phyloP scores from a whole-genome alignment of 2,113 vertebrate species.

The Saguinus imperator region DNA sequence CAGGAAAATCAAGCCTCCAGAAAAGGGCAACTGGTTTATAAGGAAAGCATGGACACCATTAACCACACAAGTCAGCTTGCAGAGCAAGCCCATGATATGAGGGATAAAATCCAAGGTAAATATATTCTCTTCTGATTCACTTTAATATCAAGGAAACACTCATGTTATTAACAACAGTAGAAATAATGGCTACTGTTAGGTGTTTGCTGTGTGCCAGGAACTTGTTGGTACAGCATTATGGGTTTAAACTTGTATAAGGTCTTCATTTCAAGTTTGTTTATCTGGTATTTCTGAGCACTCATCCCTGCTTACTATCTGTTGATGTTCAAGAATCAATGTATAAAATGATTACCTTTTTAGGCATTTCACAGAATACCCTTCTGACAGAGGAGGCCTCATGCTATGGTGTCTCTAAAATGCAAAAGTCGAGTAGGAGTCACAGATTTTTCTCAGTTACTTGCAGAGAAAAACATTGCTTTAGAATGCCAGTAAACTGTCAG shows the following conservation, averaged over 20 bases:
- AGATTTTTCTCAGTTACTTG: background rate
- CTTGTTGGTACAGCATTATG: background rate
- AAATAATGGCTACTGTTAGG: background rate
- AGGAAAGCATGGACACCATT: conserved; percentile 85
- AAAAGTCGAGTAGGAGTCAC: background rate
- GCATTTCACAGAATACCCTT: background rate
- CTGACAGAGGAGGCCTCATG: background rate
- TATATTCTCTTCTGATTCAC: conserved; percentile 41
- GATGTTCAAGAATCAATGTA: background rate
- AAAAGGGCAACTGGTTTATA: conserved; percentile 84
- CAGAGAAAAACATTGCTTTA: background rate
- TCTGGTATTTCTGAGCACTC: background rate
- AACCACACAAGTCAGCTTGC: conserved; percentile 86
- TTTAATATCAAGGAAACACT: conserved; percentile 33
- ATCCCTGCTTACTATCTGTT: background rate
- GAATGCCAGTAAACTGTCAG: background rate
- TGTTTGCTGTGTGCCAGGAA: background rate
- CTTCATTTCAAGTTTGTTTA: background rate
- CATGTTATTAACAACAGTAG: background rate
- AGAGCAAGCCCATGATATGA: conserved; percentile 87
- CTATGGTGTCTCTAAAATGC: conserved; percentile 1
- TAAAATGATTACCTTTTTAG: background rate
- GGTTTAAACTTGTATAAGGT: background rate
- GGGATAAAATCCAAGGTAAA: conserved; percentile 91
- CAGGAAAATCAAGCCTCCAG: conserved; percentile 86